phyloP scores from a whole-genome alignment of 2,113 vertebrate species.

The Nycticorax nycticorax region DNA sequence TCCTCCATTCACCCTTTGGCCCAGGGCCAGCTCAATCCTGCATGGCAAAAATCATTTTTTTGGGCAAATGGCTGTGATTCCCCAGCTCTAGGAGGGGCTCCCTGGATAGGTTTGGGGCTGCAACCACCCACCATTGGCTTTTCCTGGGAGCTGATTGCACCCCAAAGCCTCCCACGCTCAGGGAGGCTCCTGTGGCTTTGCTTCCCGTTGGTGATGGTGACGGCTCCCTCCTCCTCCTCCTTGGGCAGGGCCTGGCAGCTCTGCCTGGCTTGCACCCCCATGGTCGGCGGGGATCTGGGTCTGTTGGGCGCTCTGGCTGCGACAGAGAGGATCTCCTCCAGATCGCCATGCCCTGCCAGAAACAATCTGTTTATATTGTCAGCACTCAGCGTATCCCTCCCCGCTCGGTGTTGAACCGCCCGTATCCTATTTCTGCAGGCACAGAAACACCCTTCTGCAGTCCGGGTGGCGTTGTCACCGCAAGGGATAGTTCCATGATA shows the following conservation, averaged over 20 bases:
- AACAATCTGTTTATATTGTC: slow-evolving; percentile 31
- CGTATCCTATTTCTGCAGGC: neutral
- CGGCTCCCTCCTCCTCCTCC: neutral
- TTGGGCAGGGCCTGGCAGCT: neutral
- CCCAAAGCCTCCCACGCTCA: neutral
- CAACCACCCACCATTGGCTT: neutral
- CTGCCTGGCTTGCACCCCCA: neutral
- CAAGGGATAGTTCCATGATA: neutral
- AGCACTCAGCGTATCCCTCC: neutral
- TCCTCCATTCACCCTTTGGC: neutral
- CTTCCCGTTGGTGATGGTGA: neutral
- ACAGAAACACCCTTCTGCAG: neutral
- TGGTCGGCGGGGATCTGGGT: neutral
- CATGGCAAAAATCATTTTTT: neutral
- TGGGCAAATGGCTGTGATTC: neutral
- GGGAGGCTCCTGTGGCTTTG: neutral
- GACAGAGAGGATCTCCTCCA: slow-evolving; percentile 5
- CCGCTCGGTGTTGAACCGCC: neutral
- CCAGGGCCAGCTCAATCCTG: neutral
- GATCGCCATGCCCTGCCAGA: neutral
- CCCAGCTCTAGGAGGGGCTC: neutral
- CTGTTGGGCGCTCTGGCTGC: neutral
- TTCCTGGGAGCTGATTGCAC: neutral
- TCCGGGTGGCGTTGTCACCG: neutral
- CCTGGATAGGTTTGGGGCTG: neutral